A percentile compares a stretch with the other conserved stretches of the same genome.
Conservation (phyloP, 2,888 invertebrate species). For the Polydesmus complanatus region DNA sequence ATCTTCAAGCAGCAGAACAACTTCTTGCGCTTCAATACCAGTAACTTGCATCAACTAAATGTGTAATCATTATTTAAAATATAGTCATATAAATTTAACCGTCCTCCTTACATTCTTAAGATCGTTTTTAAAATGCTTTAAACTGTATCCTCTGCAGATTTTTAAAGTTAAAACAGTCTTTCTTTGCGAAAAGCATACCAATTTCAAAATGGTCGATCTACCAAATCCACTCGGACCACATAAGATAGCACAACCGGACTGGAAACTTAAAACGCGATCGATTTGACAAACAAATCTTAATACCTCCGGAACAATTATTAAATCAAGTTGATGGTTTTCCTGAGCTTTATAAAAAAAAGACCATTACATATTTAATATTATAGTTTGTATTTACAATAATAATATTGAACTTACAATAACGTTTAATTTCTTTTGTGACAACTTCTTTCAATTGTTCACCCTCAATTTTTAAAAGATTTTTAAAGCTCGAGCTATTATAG, state of each 20-base stretch:
- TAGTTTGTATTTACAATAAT: constrained; percentile 7
- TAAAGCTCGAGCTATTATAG: constrained; percentile 30
- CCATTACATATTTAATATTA: not conserved
- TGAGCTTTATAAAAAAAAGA: constrained; percentile 38
- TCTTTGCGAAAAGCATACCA: constrained; percentile 56
- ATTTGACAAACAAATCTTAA: constrained; percentile 48
- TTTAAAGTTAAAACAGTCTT: constrained; percentile 44
- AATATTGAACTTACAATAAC: constrained; percentile 13
- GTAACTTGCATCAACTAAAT: constrained; percentile 56
- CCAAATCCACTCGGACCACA: constrained; percentile 69
- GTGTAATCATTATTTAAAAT: constrained; percentile 2
- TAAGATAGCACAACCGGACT: constrained; percentile 50
- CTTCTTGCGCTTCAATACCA: constrained; percentile 64
- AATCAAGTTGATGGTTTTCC: constrained; percentile 47
- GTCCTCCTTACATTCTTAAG: constrained; percentile 51
- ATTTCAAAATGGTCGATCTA: constrained; percentile 58
- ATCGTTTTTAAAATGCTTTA: constrained; percentile 57
- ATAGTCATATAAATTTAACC: not conserved
- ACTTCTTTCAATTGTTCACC: constrained; percentile 30
- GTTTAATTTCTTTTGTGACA: constrained; percentile 33
- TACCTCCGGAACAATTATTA: constrained; percentile 52
- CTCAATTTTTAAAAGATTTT: constrained; percentile 30
- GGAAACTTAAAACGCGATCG: constrained; percentile 46
- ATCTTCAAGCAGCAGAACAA: constrained; percentile 67
- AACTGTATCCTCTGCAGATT: constrained; percentile 42